A percentile compares a stretch with the other conserved stretches of the same genome.
These are phyloP conservation scores for Reticulitermes lucifugus DNA, from an alignment of 2,888 invertebrate genomes.

Conservation along the genomic window DNA sequence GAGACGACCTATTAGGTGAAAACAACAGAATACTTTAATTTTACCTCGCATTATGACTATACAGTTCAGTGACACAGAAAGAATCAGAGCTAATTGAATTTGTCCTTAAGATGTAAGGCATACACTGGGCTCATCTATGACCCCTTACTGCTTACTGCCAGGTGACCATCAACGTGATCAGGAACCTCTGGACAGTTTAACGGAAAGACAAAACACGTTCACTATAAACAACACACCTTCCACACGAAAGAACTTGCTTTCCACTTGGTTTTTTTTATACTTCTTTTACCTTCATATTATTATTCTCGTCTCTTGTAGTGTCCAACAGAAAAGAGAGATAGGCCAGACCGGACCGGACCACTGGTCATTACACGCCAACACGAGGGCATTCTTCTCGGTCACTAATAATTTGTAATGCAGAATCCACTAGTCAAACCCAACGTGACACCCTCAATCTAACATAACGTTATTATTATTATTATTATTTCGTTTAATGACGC, in stretches of 20 bases:
- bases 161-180: background rate
- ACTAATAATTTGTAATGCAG: slow-evolving; percentile 1
- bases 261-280: background rate
- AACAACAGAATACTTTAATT: background rate
- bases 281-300: slow-evolving; percentile 22
- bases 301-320: slow-evolving; percentile 24
- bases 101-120: background rate
- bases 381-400: background rate
- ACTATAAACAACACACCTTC: slow-evolving; percentile 43
- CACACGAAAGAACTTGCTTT: slow-evolving; percentile 25
- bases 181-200: background rate
- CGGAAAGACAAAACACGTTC: slow-evolving; percentile 33
- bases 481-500: no score
- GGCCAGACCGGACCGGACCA: background rate
- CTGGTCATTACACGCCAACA: slow-evolving; percentile 13
- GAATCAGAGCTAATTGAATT: slow-evolving; percentile 18
- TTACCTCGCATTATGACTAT: background rate
- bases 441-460: no score
- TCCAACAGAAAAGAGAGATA: slow-evolving; percentile 5
- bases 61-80: background rate
- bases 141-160: background rate
- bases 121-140: background rate
- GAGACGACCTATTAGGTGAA: background rate
- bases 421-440: background rate
- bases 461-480: no score